A percentile compares a stretch with the other conserved stretches of the same genome.
Conservation (phyloP, 1,140 invertebrate species). For the Marisa cornuarietis region DNA sequence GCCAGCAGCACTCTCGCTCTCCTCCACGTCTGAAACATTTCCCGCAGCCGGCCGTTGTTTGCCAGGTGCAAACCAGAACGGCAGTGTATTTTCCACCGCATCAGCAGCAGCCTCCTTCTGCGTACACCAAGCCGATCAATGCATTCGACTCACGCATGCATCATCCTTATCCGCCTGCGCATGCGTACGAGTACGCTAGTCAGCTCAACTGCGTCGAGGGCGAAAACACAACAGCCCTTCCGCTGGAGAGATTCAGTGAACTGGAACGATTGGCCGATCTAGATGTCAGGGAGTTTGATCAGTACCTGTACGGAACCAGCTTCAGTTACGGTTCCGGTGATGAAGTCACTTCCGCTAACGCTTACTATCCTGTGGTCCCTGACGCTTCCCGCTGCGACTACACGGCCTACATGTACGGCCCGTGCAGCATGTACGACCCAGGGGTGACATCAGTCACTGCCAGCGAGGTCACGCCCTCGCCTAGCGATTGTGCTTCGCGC, state of each 20-base stretch:
- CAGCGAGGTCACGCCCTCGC: background rate
- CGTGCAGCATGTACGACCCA: background rate
- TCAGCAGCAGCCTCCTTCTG: background rate
- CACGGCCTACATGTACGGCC: no score
- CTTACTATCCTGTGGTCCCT: background rate
- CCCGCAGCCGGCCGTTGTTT: background rate
- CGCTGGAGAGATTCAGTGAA: background rate
- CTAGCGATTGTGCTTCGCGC: background rate
- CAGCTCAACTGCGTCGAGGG: background rate
- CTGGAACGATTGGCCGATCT: background rate
- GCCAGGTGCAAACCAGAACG: slow-evolving; percentile 5
- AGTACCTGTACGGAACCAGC: slow-evolving; percentile 2
- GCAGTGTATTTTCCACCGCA: background rate
- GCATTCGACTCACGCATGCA: no score
- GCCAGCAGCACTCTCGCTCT: background rate
- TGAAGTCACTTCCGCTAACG: background rate
- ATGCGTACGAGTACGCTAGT: background rate
- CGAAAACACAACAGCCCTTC: background rate
- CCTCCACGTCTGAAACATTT: background rate
- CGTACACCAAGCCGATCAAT: background rate
- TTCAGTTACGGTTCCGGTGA: background rate
- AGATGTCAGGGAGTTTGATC: background rate
- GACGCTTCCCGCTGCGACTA: background rate
- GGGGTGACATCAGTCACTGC: background rate
- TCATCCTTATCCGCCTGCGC: background rate